These are phyloP conservation scores for Epinotia bilunana DNA, from an alignment of 2,888 invertebrate genomes.

Conservation along the genomic window DNA sequence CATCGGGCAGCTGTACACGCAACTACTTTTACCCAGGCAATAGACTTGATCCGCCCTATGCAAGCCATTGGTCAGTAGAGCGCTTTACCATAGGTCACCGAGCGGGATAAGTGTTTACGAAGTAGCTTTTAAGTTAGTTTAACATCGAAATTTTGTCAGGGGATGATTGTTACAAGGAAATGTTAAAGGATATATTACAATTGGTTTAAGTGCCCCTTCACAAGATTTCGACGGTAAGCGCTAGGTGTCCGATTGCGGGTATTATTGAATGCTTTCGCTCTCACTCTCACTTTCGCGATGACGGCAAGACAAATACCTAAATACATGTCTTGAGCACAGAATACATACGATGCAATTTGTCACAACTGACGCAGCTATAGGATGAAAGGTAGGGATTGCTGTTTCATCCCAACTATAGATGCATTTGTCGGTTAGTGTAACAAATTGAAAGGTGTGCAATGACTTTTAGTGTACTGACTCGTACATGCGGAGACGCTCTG, in stretches of 20 bases:
- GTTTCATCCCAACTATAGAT: too few species aligned
- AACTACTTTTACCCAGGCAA: too few species aligned
- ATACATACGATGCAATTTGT: too few species aligned
- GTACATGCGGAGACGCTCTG: not conserved
- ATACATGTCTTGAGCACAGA: not conserved
- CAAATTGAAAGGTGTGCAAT: too few species aligned
- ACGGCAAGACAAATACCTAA: not conserved
- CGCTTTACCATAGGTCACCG: constrained; percentile 8
- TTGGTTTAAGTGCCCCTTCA: constrained; percentile 15
- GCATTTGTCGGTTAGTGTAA: too few species aligned
- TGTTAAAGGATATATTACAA: constrained; percentile 2
- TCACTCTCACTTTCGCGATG: not conserved
- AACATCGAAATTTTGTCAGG: constrained; percentile 30
- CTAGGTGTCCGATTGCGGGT: constrained; percentile 10
- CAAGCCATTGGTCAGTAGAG: too few species aligned
- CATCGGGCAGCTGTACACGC: too few species aligned
- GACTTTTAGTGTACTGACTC: too few species aligned
- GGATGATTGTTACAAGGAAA: constrained; percentile 5
- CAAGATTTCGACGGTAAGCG: constrained; percentile 25
- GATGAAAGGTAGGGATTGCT: too few species aligned
- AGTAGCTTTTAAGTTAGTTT: constrained; percentile 23
- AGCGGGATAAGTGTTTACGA: constrained; percentile 20
- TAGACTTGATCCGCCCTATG: too few species aligned
- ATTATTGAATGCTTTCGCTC: not conserved
- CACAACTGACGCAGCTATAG: too few species aligned